phyloP scores from a whole-genome alignment of 2,113 vertebrate genomes.

The Aegypius monachus region DNA sequence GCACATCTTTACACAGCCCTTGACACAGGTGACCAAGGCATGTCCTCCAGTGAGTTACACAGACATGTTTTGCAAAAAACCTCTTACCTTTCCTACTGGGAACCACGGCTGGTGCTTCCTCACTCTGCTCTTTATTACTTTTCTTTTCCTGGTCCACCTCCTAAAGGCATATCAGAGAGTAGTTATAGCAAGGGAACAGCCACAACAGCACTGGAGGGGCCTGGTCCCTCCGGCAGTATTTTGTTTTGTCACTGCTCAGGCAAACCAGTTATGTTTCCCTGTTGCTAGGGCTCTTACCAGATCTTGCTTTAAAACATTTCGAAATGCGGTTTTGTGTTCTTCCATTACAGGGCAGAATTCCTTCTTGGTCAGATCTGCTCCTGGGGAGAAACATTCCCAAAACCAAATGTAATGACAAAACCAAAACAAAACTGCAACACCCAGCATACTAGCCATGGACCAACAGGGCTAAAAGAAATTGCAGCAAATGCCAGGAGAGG shows the following conservation, averaged over 20 bases:
- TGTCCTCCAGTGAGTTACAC: fast-evolving
- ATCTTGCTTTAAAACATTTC: background rate
- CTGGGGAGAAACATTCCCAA: background rate
- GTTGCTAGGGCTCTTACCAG: background rate
- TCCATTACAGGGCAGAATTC: background rate
- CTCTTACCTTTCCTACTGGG: conserved; percentile 38
- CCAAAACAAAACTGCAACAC: background rate
- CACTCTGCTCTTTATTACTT: background rate
- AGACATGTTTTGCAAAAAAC: fast-evolving
- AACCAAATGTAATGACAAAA: background rate
- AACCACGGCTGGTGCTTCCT: background rate
- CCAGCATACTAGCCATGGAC: background rate
- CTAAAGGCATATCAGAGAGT: background rate
- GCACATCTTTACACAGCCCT: background rate
- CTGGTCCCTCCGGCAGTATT: background rate
- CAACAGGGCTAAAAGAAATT: background rate
- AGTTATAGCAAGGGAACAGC: background rate
- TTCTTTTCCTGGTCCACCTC: background rate
- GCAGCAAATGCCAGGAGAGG: background rate
- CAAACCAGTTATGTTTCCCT: background rate
- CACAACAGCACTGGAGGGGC: background rate
- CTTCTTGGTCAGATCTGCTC: background rate
- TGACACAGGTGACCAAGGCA: background rate
- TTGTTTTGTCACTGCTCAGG: background rate
- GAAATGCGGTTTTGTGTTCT: background rate